Evolutionary conservation across 2,113 vertebrate genomes (phyloP).

Genomic region (Perognathus longimembris): DNA sequence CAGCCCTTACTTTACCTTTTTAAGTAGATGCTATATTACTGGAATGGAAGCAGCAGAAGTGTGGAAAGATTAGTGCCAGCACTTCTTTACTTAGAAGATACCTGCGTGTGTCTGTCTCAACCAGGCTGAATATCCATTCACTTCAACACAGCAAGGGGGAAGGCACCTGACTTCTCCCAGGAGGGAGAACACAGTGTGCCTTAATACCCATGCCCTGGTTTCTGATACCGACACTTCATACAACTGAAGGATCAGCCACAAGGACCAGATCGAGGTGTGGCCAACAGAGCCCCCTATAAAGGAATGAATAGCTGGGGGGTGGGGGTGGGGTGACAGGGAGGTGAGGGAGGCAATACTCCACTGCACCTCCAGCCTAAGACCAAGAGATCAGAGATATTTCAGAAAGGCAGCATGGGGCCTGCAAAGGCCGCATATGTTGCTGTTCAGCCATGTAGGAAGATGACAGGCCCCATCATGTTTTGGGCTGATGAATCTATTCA

Average conservation of each 20-base stretch:
- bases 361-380: neutral
- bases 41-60: neutral
- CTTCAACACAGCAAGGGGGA: neutral
- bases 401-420: neutral
- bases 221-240: neutral
- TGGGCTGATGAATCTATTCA: neutral
- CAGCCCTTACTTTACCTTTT: neutral
- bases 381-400: neutral
- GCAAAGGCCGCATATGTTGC: neutral
- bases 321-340: too few species aligned
- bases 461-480: neutral
- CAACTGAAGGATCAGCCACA: neutral
- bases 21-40: neutral
- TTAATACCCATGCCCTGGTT: neutral
- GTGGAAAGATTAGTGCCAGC: too few species aligned
- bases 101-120: neutral
- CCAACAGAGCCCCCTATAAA: neutral
- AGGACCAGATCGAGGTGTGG: neutral
- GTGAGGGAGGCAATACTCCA: neutral
- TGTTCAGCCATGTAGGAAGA: neutral
- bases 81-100: neutral
- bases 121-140: neutral
- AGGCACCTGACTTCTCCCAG: neutral
- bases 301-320: neutral
- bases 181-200: neutral